A percentile compares a stretch with the other conserved stretches of the same genome.
These are phyloP conservation scores for Uloborus plumipes DNA, from an alignment of 2,888 invertebrate genomes.

Conservation along the genomic window DNA sequence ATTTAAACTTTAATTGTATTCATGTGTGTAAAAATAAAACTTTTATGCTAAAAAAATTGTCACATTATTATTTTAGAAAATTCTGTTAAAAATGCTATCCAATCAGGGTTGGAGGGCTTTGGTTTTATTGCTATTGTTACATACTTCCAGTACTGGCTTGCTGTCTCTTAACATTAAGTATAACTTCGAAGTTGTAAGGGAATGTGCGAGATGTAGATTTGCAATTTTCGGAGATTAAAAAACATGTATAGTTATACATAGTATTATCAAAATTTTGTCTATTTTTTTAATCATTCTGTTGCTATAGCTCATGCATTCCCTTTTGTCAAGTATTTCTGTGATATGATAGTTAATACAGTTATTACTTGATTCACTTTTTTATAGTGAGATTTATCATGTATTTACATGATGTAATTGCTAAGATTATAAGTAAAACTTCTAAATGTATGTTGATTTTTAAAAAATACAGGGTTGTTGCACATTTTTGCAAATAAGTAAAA, in stretches of 20 bases:
- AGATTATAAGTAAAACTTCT: conserved; percentile 15
- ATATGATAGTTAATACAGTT: conserved; percentile 55
- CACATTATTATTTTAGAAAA: too few species aligned
- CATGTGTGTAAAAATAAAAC: too few species aligned
- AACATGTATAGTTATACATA: conserved; percentile 5
- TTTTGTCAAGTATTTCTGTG: conserved; percentile 61
- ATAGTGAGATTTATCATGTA: conserved; percentile 55
- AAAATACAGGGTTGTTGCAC: too few species aligned
- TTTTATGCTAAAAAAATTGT: too few species aligned
- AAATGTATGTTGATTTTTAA: too few species aligned
- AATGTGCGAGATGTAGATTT: conserved; percentile 19
- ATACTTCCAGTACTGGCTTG: conserved; percentile 21
- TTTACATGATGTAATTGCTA: conserved; percentile 34
- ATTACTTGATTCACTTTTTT: conserved; percentile 60
- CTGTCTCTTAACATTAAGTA: conserved; percentile 19
- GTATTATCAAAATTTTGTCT: background rate
- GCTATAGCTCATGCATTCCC: conserved; percentile 53
- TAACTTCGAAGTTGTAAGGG: conserved; percentile 20
- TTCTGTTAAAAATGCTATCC: background rate
- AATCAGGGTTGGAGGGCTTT: conserved; percentile 31
- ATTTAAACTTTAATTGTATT: too few species aligned
- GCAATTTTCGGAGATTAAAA: background rate
- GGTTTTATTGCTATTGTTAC: conserved; percentile 40
- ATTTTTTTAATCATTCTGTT: conserved; percentile 34
- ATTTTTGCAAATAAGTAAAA: too few species aligned